Evolutionary conservation across 2,888 invertebrate genomes (phyloP), one percentile per base, ranked within the genome.

Genomic region (Lasioglossum malachurum): DNA sequence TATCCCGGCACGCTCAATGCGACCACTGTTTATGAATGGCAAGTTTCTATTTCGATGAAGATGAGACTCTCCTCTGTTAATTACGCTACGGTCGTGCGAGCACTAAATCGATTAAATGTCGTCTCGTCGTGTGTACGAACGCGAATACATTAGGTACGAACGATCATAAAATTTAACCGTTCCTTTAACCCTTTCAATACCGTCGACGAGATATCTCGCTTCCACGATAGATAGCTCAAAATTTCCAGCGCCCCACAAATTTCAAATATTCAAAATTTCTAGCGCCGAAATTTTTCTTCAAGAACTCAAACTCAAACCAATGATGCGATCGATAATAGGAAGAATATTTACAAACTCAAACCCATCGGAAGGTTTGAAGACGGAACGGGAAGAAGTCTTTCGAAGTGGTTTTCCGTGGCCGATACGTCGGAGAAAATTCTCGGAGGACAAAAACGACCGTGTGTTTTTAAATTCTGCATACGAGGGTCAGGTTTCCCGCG

Each of bases 401-500:
- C 2, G 49, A 41, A 57, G 31, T 27, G 5, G 14, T 31, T 31
- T 60, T 16, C 27, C 60, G 5, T 27, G 60, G 27, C 0, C 0
- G 14, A 31, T 60, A 60, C 27, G 27, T 60, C 60, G 60, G 60
- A 4, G 27, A 60, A 60, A 27, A 14, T 27, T 60, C 5, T 14
- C 60, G 60, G 5, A 14, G 14, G 14, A 31, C n/a, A 27, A 60
- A 27, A 27, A 31, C 27, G 16, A 14, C n/a, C 27, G 60, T 27
- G 60, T 60, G 60, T 31, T 60, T 60, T 27, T 31, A 14, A 31
- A 31, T 44, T 12, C 27, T 38, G n/a, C 41, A 12, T 31, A 23
- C n/a, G 16, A 35, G 27, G 57, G 14, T 46, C 7, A 16, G 27
- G 27, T 31, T 75, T 83, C 69, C 83, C 27, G 83, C 44, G 35